Evolutionary conservation across 1,140 invertebrate genomes (phyloP), one percentile per base, ranked within the genome.

Genomic region (Drosophila nannoptera): DNA sequence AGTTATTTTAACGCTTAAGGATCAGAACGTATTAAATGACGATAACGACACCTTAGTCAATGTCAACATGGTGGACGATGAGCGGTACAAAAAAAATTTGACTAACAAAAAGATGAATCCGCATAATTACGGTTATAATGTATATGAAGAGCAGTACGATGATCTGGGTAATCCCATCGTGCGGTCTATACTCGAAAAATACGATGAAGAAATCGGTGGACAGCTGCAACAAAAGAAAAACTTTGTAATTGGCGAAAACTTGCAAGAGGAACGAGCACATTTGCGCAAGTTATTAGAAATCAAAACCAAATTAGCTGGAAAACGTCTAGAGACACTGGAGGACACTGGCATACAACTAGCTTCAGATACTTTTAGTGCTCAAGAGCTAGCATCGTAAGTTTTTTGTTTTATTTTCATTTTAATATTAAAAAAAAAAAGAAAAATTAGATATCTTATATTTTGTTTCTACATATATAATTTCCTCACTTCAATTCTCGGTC

Each of bases 201-300:
- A 99, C 90, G 97, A 99, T 90, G 97, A 99, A 87, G 97, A 99
- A 90, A 95, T 99, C 45, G 93, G 95, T 48, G 96, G 96, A 2
- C 90, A 90, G 40, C 77, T 81, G 0, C 92, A 93, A 71, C 94
- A 95, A 78, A 93, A 92, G 59, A 92, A 94, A 46, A 94, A 93
- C 46, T 99, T 99, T 91, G 89, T 92, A 40, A 92, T 98, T 69
- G 97, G 97, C 53, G 90, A 92, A 64, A 89, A 84, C 36, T 31
- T 90, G 4, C 90, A 90, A 54, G 65, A 90, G 16, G 91, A 91
- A 73, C 88, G 91, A 45, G 89, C 89, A 22, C 90, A 91, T 40
- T 71, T 89, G 2, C 89, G 92, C 49, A 90, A 90, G 36, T 81
- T 93, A 4, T 35, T 89, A 0, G 88, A 91, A 75, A 90, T 90